Evolutionary conservation across 2,888 invertebrate genomes (phyloP).

Genomic region (Mechanitis messenoides): DNA sequence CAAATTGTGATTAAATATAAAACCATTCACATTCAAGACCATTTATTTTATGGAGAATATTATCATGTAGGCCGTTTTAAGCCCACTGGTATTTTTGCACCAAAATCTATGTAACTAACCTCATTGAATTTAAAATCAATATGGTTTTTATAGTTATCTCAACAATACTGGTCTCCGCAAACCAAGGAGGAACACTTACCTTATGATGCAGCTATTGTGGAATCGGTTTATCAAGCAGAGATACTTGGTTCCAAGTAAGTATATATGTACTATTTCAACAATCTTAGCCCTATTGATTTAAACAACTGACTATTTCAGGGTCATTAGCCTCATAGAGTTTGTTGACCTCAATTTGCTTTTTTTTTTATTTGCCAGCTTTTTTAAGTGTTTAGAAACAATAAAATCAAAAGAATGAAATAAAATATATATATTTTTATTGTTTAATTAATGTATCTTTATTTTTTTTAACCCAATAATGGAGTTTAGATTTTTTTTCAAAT

Average conservation of each 20-base stretch:
- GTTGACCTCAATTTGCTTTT: constrained; percentile 59
- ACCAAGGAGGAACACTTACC: constrained; percentile 82
- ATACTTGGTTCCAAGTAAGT: constrained; percentile 87
- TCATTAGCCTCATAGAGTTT: constrained; percentile 62
- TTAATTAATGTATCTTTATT: too few species aligned
- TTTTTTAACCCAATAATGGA: too few species aligned
- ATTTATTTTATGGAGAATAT: constrained; percentile 1
- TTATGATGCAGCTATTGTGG: constrained; percentile 87
- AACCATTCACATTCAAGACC: not conserved
- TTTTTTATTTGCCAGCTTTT: constrained; percentile 47
- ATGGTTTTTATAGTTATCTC: constrained; percentile 83
- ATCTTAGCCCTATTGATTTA: constrained; percentile 61
- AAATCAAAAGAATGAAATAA: not conserved
- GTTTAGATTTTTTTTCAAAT: too few species aligned
- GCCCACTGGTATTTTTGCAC: constrained; percentile 59
- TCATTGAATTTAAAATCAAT: constrained; percentile 66
- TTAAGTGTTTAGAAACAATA: constrained; percentile 1
- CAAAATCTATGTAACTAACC: constrained; percentile 66
- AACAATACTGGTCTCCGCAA: constrained; percentile 95
- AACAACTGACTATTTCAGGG: constrained; percentile 58
- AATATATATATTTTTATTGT: not conserved
- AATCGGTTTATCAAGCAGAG: constrained; percentile 92
- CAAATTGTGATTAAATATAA: not conserved
- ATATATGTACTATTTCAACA: constrained; percentile 34
- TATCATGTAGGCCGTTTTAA: constrained; percentile 35